Conservation (phyloP, 1,140 invertebrate species). For the Eueides isabella region DNA sequence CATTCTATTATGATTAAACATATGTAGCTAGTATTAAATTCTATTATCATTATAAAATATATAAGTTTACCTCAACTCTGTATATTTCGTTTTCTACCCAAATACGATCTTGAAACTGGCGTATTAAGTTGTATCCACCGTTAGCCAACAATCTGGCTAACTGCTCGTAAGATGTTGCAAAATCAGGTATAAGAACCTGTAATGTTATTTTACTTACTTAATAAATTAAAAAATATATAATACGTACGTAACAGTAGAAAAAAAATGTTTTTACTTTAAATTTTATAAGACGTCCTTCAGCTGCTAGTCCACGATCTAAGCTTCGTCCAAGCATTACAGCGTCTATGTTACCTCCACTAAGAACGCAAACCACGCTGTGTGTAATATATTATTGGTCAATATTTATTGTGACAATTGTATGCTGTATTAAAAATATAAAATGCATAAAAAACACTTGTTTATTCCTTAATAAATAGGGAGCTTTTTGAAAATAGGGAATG, state of each 20-base stretch:
- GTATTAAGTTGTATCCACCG: conserved; percentile 55
- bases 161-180: conserved; percentile 41
- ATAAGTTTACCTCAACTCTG: conserved; percentile 52
- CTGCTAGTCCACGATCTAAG: conserved; percentile 87
- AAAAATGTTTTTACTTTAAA: conserved; percentile 85
- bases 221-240: background rate
- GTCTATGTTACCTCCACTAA: conserved; percentile 90
- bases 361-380: conserved; percentile 85
- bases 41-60: too few species aligned
- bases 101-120: conserved; percentile 55
- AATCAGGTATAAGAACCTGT: conserved; percentile 58
- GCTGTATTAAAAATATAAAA: background rate
- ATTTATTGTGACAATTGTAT: background rate
- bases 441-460: too few species aligned
- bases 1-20: too few species aligned
- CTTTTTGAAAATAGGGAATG: too few species aligned
- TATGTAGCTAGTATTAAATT: background rate
- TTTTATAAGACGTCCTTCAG: conserved; percentile 86
- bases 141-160: conserved; percentile 51
- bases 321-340: conserved; percentile 85
- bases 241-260: too few species aligned
- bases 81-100: conserved; percentile 66
- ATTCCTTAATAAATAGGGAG: too few species aligned
- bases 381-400: conserved; percentile 3
- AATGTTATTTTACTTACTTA: background rate